Percentiles rank a stretch among this genome's conserved stretches.
Evolutionary conservation across 1,140 invertebrate genomes (phyloP).

Genomic region (Vanessa tameamea): DNA sequence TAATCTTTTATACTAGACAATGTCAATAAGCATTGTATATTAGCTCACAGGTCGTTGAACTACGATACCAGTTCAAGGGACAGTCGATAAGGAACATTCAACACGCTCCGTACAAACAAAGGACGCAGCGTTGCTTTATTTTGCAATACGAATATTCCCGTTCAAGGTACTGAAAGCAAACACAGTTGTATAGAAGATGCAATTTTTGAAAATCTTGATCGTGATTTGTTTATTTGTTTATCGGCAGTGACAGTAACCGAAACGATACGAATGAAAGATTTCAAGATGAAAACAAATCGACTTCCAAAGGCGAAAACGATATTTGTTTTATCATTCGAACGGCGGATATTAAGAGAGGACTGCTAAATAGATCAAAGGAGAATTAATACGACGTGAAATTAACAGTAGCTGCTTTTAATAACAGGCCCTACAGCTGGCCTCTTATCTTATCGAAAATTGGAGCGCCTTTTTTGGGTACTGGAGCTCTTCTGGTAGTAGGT

Average conservation of each 20-base stretch:
- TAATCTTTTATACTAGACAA: background rate
- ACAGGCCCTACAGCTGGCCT: too few species aligned
- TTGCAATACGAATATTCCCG: constrained; percentile 61
- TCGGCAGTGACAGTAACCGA: constrained; percentile 1
- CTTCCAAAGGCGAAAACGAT: constrained; percentile 12
- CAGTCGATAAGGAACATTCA: constrained; percentile 72
- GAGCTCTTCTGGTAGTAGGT: too few species aligned
- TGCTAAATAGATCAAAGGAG: constrained; percentile 4
- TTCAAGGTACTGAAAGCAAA: constrained; percentile 40
- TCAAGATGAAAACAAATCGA: constrained; percentile 14
- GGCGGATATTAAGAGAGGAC: constrained; percentile 12
- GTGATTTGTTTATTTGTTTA: constrained; percentile 29
- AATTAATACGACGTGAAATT: background rate
- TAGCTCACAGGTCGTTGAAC: constrained; percentile 57
- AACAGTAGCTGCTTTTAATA: too few species aligned
- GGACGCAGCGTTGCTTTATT: constrained; percentile 67
- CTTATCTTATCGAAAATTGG: too few species aligned
- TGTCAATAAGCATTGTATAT: constrained; percentile 17
- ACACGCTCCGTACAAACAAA: constrained; percentile 68
- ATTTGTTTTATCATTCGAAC: constrained; percentile 15
- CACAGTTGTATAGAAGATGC: constrained; percentile 19
- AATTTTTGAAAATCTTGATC: constrained; percentile 8
- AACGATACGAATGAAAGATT: constrained; percentile 9
- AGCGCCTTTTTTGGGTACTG: too few species aligned
- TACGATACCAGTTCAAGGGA: constrained; percentile 54